These are phyloP conservation scores for Nestor notabilis DNA, from an alignment of 2,113 vertebrate species.

Conservation along the genomic window DNA sequence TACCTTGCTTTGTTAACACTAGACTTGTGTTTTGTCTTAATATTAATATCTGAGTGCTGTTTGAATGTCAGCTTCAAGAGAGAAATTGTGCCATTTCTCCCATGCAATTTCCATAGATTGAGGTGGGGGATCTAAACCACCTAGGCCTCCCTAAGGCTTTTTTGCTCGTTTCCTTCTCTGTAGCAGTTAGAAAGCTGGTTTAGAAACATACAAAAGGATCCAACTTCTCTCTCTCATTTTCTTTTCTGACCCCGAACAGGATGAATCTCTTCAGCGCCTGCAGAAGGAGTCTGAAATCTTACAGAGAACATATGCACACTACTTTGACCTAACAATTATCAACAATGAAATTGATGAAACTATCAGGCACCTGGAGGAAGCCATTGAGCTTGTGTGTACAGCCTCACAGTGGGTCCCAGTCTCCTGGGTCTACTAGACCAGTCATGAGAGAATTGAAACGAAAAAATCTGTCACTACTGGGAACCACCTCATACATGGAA, in stretches of 20 bases:
- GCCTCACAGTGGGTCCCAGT: conserved; percentile 97
- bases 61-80: background rate
- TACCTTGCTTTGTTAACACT: background rate
- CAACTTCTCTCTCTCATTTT: conserved; percentile 8
- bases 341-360: conserved; percentile 99
- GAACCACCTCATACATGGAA: conserved; percentile 79
- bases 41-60: background rate
- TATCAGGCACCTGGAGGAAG: conserved; percentile 96
- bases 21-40: background rate
- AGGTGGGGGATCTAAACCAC: background rate
- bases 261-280: conserved; percentile 96
- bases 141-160: background rate
- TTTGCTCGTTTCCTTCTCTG: background rate
- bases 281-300: conserved; percentile 98
- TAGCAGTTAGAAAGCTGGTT: background rate
- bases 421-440: conserved; percentile 95
- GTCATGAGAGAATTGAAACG: conserved; percentile 55
- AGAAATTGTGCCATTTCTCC: background rate
- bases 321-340: conserved; percentile 99
- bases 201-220: background rate
- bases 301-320: conserved; percentile 98
- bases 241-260: conserved; percentile 73
- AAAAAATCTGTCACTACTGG: conserved; percentile 71
- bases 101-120: background rate
- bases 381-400: conserved; percentile 94